These are phyloP conservation scores for Nomada lathburiana DNA, from an alignment of 2,888 invertebrate species.

Conservation along the genomic window DNA sequence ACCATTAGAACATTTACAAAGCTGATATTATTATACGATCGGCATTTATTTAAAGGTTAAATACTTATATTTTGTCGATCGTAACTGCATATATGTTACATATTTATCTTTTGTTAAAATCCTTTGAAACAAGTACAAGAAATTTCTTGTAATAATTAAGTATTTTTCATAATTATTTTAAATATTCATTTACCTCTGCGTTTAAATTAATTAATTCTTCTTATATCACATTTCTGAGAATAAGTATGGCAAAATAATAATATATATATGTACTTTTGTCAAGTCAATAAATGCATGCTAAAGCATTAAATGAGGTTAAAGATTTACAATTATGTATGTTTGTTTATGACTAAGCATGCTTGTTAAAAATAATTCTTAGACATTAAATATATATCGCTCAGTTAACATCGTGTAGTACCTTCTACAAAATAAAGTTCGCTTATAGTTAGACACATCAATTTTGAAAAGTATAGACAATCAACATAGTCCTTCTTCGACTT, in stretches of 20 bases:
- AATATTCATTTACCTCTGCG: no score
- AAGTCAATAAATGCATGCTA: constrained; percentile 28
- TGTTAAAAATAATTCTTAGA: constrained; percentile 25
- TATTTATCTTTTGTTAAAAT: neutral
- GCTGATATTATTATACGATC: constrained; percentile 16
- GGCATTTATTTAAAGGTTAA: neutral
- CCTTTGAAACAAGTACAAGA: constrained; percentile 21
- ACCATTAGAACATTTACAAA: constrained; percentile 39
- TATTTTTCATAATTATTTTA: no score
- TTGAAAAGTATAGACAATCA: constrained; percentile 49
- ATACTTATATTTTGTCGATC: constrained; percentile 13
- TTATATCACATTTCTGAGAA: constrained; percentile 23
- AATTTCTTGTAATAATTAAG: no score
- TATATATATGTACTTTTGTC: constrained; percentile 8
- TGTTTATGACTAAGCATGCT: constrained; percentile 20
- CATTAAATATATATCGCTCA: constrained; percentile 33
- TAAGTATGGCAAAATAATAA: constrained; percentile 4
- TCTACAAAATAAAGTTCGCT: constrained; percentile 38
- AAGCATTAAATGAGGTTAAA: constrained; percentile 17
- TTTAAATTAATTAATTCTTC: neutral
- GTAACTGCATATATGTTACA: constrained; percentile 54
- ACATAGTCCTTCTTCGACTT: constrained; percentile 62
- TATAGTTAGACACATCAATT: constrained; percentile 25
- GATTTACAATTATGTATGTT: constrained; percentile 29
- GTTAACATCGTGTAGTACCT: constrained; percentile 43